Conservation (phyloP, 2,113 vertebrate species). For the Triplophysa dalaica region DNA sequence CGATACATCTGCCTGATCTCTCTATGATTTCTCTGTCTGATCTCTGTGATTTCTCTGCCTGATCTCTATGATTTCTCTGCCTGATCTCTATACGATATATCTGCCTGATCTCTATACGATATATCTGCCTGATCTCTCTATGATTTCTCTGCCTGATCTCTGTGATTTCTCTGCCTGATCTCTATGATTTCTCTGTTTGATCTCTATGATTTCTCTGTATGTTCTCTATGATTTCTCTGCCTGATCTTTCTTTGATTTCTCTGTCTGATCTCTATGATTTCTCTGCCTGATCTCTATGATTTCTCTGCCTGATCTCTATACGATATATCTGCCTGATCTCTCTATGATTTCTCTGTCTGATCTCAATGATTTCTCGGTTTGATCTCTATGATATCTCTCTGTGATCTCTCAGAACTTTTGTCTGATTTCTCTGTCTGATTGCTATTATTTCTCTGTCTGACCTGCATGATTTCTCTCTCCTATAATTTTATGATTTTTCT, state of each 20-base stretch:
- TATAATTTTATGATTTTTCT: not conserved
- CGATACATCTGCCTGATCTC: not conserved
- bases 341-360: not conserved
- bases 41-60: not conserved
- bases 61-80: not conserved
- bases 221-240: not conserved
- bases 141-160: not conserved
- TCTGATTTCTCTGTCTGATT: not conserved
- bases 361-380: not conserved
- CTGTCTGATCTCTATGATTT: not conserved
- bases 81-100: not conserved
- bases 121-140: too few species aligned
- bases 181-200: not conserved
- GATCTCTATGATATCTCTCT: too few species aligned
- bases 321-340: not conserved
- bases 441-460: not conserved
- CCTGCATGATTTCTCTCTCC: too few species aligned
- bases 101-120: not conserved
- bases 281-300: not conserved
- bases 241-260: not conserved
- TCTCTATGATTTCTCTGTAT: not conserved
- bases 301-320: not conserved
- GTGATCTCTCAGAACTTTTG: too few species aligned
- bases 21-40: not conserved
- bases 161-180: not conserved